A percentile compares a stretch with the other conserved stretches of the same genome.
phyloP scores from a whole-genome alignment of 2,797 vertebrate species.

The Hemitrygon akajei region DNA sequence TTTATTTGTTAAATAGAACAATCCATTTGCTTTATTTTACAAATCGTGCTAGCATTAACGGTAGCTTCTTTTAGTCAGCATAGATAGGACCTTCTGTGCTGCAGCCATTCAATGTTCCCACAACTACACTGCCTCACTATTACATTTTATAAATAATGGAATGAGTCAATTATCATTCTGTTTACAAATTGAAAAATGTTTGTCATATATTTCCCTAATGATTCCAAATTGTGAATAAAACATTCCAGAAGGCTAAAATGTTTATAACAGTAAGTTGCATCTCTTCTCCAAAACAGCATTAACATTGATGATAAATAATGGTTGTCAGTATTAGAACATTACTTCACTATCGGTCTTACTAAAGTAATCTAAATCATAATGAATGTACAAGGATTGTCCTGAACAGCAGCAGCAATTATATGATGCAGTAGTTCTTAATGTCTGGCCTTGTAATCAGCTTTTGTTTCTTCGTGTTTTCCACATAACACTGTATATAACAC shows the following conservation, averaged over 20 bases:
- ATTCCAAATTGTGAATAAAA: not conserved
- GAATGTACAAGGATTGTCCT: not conserved
- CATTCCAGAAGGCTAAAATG: not conserved
- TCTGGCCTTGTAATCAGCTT: not conserved
- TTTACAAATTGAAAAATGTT: not conserved
- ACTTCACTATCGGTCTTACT: not conserved
- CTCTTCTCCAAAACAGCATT: not conserved
- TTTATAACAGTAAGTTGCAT: not conserved
- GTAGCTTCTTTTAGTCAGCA: no score
- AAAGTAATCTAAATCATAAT: not conserved
- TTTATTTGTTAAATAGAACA: not conserved
- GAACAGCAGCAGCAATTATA: not conserved
- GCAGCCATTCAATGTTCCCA: no score
- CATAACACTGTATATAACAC: not conserved
- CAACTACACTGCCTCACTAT: not conserved
- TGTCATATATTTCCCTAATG: not conserved
- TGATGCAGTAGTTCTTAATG: not conserved
- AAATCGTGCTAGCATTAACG: not conserved
- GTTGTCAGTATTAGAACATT: not conserved
- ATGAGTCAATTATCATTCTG: not conserved
- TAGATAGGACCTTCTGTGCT: no score
- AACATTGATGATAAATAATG: not conserved
- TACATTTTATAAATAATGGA: not conserved
- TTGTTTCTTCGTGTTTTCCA: not conserved
- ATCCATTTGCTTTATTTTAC: no score